Base-by-base conservation (phyloP, 2,113 vertebrate species). In the Ictalurus furcatus region DNA sequence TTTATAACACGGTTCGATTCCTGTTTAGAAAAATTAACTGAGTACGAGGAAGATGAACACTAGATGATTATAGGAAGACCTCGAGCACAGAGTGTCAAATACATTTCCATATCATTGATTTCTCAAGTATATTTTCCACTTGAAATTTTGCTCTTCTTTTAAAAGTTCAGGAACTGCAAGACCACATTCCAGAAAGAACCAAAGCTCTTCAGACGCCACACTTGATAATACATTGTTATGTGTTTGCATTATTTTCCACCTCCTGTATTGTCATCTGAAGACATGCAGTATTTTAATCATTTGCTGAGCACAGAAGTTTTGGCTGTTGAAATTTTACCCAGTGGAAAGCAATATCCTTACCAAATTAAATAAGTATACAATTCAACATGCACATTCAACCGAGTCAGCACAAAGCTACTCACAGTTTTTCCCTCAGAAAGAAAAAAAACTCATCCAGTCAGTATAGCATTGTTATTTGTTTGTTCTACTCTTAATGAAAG, bases 321-420 rank as follows among this genome's bases (percentile, higher is more conserved):
- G 86, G 74, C 86, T 87, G 74, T 52, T 85, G 48, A 86, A 59
- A 61, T 81, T 28, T 81, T 54, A 44, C 58, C 78, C 67, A 4
- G 34, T 61, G 17, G 54, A 23, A 85, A 54, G 69, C 67, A 88
- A 78, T 63, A 76, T 40, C 69, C 58, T 48, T 52, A 76, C 58
- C 58, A 76, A 85, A 85, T 76, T 44, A 30, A 88, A 88, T 81
- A 48, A 67, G 71, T 52, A 79, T 44, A 79, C 17, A 21, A 65
- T 81, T 63, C 82, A 85, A 34, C 69, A 65, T 19, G 28, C 58
- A 37, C 25, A 61, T 52, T 52, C 37, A 52, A n/a, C 87, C 25
- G 25, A 76, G 34, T 84, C 81, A 88, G 87, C 74, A 59, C 37
- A 61, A 76, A 76, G 30, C 4, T 67, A 19, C 44, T 52, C 30